Evolutionary conservation across 2,888 invertebrate species (phyloP), one percentile per base, ranked within the genome.

Genomic region (Hydriomena furcata): DNA sequence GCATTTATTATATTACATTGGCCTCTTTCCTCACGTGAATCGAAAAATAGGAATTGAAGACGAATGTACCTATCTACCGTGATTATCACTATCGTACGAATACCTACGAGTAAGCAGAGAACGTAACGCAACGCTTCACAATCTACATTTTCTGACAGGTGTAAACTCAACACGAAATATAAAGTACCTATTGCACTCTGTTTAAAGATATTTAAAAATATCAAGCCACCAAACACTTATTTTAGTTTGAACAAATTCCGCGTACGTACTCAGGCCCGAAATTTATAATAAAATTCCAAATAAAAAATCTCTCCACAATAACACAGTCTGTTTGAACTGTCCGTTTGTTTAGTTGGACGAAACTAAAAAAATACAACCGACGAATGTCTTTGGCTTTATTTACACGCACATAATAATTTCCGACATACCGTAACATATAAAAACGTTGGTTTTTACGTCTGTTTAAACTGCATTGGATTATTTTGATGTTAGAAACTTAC

Each of bases 261-360:
- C 23, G 21, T 31, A 52, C 46, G 35, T 40, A 43, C 17, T 13
- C 12, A 49, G 40, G 37, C 42, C 49, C 38, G 35, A 23, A 55
- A 50, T 47, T 42, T 38, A 38, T 52, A 47, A 47, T 56, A 55
- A 50, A 34, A 50, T 35, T 46, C 23, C 38, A 46, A 43, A 52
- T 47, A 46, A 56, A 60, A 54, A 45, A 53, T 48, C 54, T 53
- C 41, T 42, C 51, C 48, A 58, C 47, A 61, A 54, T 55, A 56
- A 55, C 52, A 51, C 46, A 51, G 60, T 58, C 48, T 61, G 75
- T 76, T 79, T 77, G 71, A 69, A 68, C 71, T 68, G 66, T 68
- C 54, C 77, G 79, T 83, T 81, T 82, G 73, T 76, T 75, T 83
- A 81, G 79, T 77, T 81, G 79, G 76, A 68, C 64, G 59, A 52